phyloP scores from a whole-genome alignment of 2,797 vertebrate genomes.

The Loris lydekkerianus region DNA sequence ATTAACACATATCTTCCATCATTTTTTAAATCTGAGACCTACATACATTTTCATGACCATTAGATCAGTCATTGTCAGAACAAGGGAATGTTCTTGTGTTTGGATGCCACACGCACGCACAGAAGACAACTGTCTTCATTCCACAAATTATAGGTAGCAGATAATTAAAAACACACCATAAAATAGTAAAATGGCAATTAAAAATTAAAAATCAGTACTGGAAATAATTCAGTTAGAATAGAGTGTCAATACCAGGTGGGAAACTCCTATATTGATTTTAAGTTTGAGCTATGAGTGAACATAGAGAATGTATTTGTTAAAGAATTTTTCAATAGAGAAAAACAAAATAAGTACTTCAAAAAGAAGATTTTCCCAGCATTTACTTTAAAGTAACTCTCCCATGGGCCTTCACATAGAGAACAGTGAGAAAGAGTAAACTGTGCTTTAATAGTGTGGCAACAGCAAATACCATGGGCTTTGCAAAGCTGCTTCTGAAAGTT shows the following conservation, averaged over 20 bases:
- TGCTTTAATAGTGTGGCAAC: neutral
- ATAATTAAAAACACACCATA: neutral
- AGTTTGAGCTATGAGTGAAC: rapidly evolving
- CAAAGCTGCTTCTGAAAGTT: neutral
- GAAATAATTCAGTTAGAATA: neutral
- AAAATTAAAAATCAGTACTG: neutral
- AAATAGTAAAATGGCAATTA: neutral
- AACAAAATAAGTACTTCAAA: neutral
- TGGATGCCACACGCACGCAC: neutral
- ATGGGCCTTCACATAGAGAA: neutral
- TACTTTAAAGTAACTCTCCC: neutral
- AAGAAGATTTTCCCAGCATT: neutral
- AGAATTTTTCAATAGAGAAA: neutral
- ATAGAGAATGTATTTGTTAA: neutral
- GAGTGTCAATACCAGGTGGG: neutral
- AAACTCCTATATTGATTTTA: rapidly evolving
- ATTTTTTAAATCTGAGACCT: neutral
- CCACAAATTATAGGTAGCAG: neutral
- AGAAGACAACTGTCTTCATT: neutral
- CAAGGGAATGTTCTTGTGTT: neutral
- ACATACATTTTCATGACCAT: neutral
- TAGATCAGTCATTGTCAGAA: neutral
- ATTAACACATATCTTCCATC: neutral
- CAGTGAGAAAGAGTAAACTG: neutral
- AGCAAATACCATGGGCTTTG: neutral